These are phyloP conservation scores for Cololabis saira DNA, from an alignment of 2,113 vertebrate species.

Conservation along the genomic window DNA sequence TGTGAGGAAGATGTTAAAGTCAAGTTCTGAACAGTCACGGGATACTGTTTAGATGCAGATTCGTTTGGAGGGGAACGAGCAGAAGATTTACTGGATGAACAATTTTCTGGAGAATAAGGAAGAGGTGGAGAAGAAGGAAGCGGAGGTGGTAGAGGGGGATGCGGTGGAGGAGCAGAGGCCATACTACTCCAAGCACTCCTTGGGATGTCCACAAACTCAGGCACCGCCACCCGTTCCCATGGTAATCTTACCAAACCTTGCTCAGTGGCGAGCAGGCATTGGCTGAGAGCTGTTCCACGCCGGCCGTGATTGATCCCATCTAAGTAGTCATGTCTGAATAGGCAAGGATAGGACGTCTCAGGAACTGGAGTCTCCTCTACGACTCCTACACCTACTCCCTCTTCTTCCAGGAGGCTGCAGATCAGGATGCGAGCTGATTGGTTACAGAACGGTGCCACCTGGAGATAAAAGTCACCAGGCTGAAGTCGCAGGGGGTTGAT, in stretches of 20 bases:
- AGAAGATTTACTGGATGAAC: slow-evolving; percentile 22
- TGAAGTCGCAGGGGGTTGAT: slow-evolving; percentile 85
- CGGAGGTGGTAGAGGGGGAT: slow-evolving; percentile 34
- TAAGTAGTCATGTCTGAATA: slow-evolving; percentile 88
- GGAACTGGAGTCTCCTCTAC: slow-evolving; percentile 84
- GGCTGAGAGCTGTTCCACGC: slow-evolving; percentile 75
- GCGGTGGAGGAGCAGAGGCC: slow-evolving; percentile 46
- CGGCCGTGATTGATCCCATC: slow-evolving; percentile 79
- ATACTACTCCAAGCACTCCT: slow-evolving; percentile 57
- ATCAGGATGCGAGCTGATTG: slow-evolving; percentile 83
- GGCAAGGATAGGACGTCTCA: slow-evolving; percentile 76
- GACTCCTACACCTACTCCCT: slow-evolving; percentile 47
- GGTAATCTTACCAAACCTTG: slow-evolving; percentile 82
- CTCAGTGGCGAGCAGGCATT: slow-evolving; percentile 86
- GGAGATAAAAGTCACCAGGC: slow-evolving; percentile 90
- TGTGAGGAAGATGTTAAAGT: slow-evolving; percentile 10
- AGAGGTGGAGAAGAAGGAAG: slow-evolving; percentile 46
- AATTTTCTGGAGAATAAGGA: slow-evolving; percentile 29
- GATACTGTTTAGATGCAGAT: slow-evolving; percentile 14
- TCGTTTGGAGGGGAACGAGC: slow-evolving; percentile 33
- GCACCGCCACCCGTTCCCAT: slow-evolving; percentile 85
- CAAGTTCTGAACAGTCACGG: slow-evolving; percentile 38
- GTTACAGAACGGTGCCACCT: slow-evolving; percentile 83
- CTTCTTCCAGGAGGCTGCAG: slow-evolving; percentile 85
- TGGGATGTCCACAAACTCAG: slow-evolving; percentile 82